Conservation (phyloP, 2,888 invertebrate species). For the Pyrrhosoma nymphula region DNA sequence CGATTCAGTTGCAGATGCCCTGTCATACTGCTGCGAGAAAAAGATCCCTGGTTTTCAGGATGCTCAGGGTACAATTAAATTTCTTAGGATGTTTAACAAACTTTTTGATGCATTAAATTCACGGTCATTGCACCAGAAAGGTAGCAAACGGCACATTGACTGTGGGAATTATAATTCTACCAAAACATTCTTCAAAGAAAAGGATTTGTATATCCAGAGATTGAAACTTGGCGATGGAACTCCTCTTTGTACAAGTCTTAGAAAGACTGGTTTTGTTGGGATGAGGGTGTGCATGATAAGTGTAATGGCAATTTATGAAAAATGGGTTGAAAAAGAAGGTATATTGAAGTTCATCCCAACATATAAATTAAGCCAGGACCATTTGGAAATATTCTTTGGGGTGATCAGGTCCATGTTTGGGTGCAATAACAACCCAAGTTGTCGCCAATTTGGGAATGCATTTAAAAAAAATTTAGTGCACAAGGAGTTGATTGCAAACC, state of each 20-base stretch:
- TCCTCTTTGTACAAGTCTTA: conserved; percentile 42
- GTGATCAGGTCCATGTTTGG: conserved; percentile 70
- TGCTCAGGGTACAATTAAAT: conserved; percentile 48
- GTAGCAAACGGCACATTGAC: conserved; percentile 67
- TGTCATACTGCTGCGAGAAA: conserved; percentile 64
- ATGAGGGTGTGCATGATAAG: conserved; percentile 68
- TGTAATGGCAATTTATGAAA: conserved; percentile 62
- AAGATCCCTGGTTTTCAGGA: conserved; percentile 69
- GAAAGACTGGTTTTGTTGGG: conserved; percentile 70
- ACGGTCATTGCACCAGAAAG: conserved; percentile 58
- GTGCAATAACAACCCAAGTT: conserved; percentile 72
- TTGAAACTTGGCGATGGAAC: conserved; percentile 15
- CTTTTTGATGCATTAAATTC: conserved; percentile 71
- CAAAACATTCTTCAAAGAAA: too few relatives aligned
- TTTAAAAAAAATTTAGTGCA: conserved; percentile 71
- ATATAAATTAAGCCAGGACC: conserved; percentile 70
- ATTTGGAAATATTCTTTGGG: conserved; percentile 69
- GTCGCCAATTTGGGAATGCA: conserved; percentile 69
- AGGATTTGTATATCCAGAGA: too few relatives aligned
- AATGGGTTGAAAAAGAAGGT: conserved; percentile 2
- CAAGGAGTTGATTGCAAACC: conserved; percentile 10
- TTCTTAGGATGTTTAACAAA: conserved; percentile 69
- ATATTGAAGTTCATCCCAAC: conserved; percentile 69
- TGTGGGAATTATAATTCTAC: too few relatives aligned
- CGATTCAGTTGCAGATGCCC: conserved; percentile 70